Conservation (phyloP, 1,140 invertebrate genomes). For the Uloborus diversus region DNA sequence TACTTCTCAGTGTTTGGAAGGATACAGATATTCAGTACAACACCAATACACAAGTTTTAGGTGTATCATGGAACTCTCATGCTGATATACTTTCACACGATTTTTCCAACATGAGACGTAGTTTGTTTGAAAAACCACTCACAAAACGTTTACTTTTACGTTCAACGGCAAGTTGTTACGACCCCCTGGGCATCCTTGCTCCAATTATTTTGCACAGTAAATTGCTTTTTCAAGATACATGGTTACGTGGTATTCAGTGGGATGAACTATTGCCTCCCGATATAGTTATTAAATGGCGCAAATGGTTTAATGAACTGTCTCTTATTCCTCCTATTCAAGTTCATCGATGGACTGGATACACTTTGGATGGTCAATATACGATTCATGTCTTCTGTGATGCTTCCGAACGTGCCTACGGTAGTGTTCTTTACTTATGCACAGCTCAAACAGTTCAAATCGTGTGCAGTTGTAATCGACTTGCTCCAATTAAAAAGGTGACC, state of each 20-base stretch:
- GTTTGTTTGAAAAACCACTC: neutral
- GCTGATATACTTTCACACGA: neutral
- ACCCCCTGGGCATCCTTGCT: neutral
- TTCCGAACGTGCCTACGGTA: neutral
- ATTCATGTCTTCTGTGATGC: slow-evolving; percentile 4
- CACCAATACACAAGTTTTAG: neutral
- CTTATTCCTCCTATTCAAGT: no score
- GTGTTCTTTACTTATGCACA: neutral
- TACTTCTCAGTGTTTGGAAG: no score
- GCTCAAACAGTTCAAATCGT: no score
- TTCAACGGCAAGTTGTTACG: no score
- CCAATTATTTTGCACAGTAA: neutral
- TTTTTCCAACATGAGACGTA: neutral
- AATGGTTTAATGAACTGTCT: no score
- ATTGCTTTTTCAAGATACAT: slow-evolving; percentile 16
- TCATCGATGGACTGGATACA: neutral
- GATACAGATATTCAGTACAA: no score
- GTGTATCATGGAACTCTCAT: neutral
- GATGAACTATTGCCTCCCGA: neutral
- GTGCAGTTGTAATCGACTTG: neutral
- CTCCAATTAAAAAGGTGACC: neutral
- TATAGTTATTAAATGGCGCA: no score
- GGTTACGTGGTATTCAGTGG: slow-evolving; percentile 4
- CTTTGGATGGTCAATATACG: neutral
- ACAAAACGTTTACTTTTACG: neutral